Percentiles rank a stretch among this genome's conserved stretches.
phyloP scores from a whole-genome alignment of 1,140 invertebrate genomes.

The Ruditapes philippinarum region DNA sequence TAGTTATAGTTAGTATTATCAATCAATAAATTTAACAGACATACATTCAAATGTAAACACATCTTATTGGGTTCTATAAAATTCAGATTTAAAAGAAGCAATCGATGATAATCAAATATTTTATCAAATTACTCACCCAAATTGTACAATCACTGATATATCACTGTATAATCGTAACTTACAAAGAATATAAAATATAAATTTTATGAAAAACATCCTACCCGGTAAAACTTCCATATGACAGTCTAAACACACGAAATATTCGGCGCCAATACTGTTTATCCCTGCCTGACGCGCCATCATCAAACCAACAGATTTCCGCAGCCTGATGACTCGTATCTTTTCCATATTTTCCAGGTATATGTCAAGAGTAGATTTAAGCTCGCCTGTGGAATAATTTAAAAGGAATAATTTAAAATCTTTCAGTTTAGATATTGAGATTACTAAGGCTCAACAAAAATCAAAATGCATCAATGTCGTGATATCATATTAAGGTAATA shows the following conservation, averaged over 20 bases:
- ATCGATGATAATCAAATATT: too few species aligned
- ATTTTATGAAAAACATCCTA: too few species aligned
- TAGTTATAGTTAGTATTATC: too few species aligned
- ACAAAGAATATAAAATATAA: too few species aligned
- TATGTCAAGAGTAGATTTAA: not conserved
- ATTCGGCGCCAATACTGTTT: not conserved
- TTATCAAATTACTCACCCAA: not conserved
- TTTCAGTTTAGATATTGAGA: not conserved
- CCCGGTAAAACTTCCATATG: too few species aligned
- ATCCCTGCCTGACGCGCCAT: constrained; percentile 19
- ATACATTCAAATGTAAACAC: too few species aligned
- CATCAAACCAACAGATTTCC: not conserved
- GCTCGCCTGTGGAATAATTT: not conserved
- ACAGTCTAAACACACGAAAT: constrained; percentile 5
- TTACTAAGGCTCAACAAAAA: too few species aligned
- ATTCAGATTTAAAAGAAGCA: not conserved
- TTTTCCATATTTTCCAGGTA: not conserved
- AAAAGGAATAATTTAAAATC: not conserved
- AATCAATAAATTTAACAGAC: too few species aligned
- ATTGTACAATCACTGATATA: too few species aligned
- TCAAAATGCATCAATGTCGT: too few species aligned
- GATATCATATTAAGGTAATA: too few species aligned
- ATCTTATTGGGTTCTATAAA: not conserved
- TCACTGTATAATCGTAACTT: too few species aligned
- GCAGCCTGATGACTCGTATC: not conserved